Conservation (phyloP, 2,888 invertebrate species). For the Polia nebulosa region DNA sequence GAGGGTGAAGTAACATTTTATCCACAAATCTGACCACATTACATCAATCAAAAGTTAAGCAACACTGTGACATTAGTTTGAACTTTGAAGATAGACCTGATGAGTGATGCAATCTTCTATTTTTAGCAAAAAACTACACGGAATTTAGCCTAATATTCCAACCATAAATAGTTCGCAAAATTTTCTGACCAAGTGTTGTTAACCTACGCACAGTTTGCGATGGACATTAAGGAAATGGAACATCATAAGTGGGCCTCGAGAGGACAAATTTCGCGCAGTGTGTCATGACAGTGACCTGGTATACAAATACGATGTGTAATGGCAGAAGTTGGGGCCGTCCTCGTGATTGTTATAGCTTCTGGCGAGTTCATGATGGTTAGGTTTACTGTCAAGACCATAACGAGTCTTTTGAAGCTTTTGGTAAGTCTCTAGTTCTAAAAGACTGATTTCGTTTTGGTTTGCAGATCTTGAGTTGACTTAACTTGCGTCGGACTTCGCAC, state of each 20-base stretch:
- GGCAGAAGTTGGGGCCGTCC: slow-evolving; percentile 19
- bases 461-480: too few relatives aligned
- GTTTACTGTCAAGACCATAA: background rate
- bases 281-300: slow-evolving; percentile 70
- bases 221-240: slow-evolving; percentile 67
- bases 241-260: slow-evolving; percentile 65
- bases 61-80: slow-evolving; percentile 7
- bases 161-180: slow-evolving; percentile 46
- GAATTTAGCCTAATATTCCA: slow-evolving; percentile 13
- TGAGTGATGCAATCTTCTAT: slow-evolving; percentile 13
- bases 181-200: slow-evolving; percentile 52
- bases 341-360: slow-evolving; percentile 4
- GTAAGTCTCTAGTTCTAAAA: too few relatives aligned
- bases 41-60: background rate
- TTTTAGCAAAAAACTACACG: slow-evolving; percentile 12
- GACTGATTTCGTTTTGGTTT: too few relatives aligned
- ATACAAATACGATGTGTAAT: slow-evolving; percentile 52
- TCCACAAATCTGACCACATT: background rate
- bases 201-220: slow-evolving; percentile 64
- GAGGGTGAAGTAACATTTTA: background rate
- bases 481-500: too few relatives aligned
- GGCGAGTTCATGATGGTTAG: slow-evolving; percentile 9
- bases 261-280: slow-evolving; percentile 63
- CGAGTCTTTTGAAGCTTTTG: too few relatives aligned
- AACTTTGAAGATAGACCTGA: slow-evolving; percentile 10